Percentiles rank a stretch among this genome's conserved stretches.
These are phyloP conservation scores for Lepisosteus osseus DNA, from an alignment of 2,113 vertebrate species.

Conservation along the genomic window DNA sequence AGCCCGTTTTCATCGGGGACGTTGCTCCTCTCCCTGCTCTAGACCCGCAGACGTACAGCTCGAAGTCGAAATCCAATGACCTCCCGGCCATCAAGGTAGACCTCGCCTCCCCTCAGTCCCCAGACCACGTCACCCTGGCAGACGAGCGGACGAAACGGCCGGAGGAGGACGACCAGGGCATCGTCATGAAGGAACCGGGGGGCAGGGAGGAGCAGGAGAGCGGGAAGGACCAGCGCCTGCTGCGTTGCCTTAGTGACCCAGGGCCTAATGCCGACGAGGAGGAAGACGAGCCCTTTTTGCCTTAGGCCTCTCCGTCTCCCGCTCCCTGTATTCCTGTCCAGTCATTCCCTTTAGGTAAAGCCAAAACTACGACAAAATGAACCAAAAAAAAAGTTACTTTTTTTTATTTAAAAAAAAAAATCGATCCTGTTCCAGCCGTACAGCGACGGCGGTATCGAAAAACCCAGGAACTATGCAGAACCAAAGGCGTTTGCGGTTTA, in stretches of 20 bases:
- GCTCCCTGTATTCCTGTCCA: too few species aligned
- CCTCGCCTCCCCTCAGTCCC: constrained; percentile 86
- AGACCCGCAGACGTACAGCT: constrained; percentile 84
- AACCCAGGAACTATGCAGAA: constrained; percentile 66
- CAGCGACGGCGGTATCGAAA: too few species aligned
- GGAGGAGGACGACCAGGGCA: constrained; percentile 61
- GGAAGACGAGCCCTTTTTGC: constrained; percentile 86
- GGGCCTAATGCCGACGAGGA: constrained; percentile 82
- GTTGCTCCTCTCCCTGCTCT: constrained; percentile 11
- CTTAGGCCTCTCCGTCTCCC: constrained; percentile 33
- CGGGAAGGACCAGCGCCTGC: constrained; percentile 72
- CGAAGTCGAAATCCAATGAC: constrained; percentile 55
- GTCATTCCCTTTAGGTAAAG: constrained; percentile 25
- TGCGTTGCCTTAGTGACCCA: constrained; percentile 90
- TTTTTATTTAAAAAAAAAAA: constrained; percentile 33
- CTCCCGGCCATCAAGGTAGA: constrained; percentile 88
- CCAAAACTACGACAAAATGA: constrained; percentile 44
- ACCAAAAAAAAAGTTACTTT: constrained; percentile 37
- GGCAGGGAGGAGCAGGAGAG: constrained; percentile 56
- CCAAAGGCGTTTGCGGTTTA: constrained; percentile 64
- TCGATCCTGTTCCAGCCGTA: neutral
- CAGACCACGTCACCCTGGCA: constrained; percentile 73
- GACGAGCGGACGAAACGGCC: constrained; percentile 66
- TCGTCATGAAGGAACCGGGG: constrained; percentile 71
- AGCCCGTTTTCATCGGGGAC: neutral